Conservation (phyloP, 2,797 vertebrate genomes). For the Carcharodon carcharias region DNA sequence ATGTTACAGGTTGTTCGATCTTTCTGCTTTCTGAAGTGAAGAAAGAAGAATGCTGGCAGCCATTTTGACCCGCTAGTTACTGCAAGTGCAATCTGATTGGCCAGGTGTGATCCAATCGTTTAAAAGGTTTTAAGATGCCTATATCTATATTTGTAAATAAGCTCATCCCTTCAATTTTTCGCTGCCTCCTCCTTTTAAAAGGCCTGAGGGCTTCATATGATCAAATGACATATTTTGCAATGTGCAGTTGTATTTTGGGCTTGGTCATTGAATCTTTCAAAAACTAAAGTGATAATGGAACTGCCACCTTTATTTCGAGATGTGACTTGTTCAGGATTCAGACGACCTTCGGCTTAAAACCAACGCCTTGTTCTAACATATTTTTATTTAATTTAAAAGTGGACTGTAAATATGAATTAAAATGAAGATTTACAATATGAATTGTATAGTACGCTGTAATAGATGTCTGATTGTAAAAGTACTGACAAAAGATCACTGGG, state of each 20-base stretch:
- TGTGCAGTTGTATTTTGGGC: not conserved
- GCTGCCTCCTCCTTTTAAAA: not conserved
- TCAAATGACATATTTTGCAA: not conserved
- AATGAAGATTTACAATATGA: not conserved
- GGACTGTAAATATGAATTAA: not conserved
- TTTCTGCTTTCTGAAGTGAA: not conserved
- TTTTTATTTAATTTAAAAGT: conserved; percentile 4
- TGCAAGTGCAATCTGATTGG: not conserved
- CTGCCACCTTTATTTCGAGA: not conserved
- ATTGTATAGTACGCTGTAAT: not conserved
- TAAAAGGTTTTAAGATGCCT: not conserved
- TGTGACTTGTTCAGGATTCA: not conserved
- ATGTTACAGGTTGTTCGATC: not conserved
- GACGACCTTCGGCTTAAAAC: not conserved
- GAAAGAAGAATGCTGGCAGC: not conserved
- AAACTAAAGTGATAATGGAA: not conserved
- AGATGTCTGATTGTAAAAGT: not conserved
- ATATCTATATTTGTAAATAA: conserved; percentile 56
- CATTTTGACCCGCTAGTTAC: not conserved
- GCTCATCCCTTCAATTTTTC: conserved; percentile 48
- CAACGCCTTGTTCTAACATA: not conserved
- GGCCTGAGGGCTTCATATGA: not conserved
- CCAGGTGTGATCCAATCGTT: not conserved
- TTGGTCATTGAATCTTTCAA: not conserved
- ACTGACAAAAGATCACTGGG: not conserved